Evolutionary conservation across 92 coral and sea anemone species (phyloP).

Genomic region (Galaxea fascicularis): DNA sequence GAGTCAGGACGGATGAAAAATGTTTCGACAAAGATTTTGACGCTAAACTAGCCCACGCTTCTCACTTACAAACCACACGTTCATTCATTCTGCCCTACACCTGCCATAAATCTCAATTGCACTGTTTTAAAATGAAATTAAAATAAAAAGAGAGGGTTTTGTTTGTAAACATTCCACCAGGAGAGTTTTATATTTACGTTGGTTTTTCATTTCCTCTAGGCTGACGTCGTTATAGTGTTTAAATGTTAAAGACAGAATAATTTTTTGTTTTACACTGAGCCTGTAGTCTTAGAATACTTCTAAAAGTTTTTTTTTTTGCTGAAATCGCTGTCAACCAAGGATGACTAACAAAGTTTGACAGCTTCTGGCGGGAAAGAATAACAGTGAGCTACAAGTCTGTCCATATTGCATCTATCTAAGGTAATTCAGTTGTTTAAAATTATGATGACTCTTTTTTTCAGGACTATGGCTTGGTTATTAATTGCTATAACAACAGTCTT

Average conservation of each 20-base stretch:
- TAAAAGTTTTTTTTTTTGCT: too few relatives aligned
- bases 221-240: too few relatives aligned
- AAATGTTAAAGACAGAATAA: too few relatives aligned
- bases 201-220: too few relatives aligned
- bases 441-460: neutral
- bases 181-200: too few relatives aligned
- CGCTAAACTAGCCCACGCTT: neutral
- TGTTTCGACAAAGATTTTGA: neutral
- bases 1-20: neutral
- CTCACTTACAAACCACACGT: conserved; percentile 31
- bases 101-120: neutral
- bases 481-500: conserved; percentile 19
- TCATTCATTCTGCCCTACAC: neutral
- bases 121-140: neutral
- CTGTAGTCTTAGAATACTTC: too few relatives aligned
- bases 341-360: too few relatives aligned
- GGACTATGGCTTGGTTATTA: conserved; percentile 37
- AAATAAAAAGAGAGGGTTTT: neutral
- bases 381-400: too few relatives aligned
- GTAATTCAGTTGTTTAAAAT: neutral
- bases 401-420: neutral
- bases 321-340: too few relatives aligned
- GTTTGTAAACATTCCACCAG: neutral
- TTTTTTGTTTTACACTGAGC: too few relatives aligned
- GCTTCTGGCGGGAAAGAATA: too few relatives aligned